Base-by-base conservation (phyloP, 2,888 invertebrate genomes). In the Coremacera marginata region DNA sequence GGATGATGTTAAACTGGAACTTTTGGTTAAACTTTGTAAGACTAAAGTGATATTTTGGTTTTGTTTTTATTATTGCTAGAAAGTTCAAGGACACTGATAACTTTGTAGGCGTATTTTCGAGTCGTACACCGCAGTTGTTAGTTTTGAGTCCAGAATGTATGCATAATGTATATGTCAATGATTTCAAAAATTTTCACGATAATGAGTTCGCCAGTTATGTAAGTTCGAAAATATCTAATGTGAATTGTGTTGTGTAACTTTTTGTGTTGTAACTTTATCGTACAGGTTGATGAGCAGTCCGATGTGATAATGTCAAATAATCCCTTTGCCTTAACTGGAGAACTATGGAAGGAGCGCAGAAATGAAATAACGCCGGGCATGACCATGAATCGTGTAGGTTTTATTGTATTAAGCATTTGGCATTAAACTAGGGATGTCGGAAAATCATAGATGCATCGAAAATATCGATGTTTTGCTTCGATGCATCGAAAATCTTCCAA, bases 151-250 rank as follows among this genome's bases (percentile, higher is more conserved):
- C 89, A 0, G 88, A 90, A 22, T 80, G 88, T 27, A 83, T 88
- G 0, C 84, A 80, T 8, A 85, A 87, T 34, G 80, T 91, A 11
- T 83, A 89, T 25, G 88, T 90, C 3, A 88, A 84, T 44, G 89
- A 90, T 55, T 91, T 90, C 44, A 85, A 88, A 2, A 80, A 82
- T 70, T 90, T 89, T 72, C 87, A 86, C 63, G 89, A 89, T 72
- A 88, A 88, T 74, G 87, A 86, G 74, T 70, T 82, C 25, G 71
- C 83, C 0, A 70, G 44, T 52, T 83, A 82, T 82, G 87, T 87
- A 76, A 79, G 84, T 83, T 55, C 11, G 11, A 44, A 44, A 44
- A 44, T 44, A 31, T 31, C 3, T 31, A 4, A 31, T 31, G n/a
- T n/a, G n/a, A n/a, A n/a, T n/a, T n/a, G n/a, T n/a, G n/a, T n/a